Conservation (phyloP, 2,888 invertebrate species). For the Lasioglossum figueresi region DNA sequence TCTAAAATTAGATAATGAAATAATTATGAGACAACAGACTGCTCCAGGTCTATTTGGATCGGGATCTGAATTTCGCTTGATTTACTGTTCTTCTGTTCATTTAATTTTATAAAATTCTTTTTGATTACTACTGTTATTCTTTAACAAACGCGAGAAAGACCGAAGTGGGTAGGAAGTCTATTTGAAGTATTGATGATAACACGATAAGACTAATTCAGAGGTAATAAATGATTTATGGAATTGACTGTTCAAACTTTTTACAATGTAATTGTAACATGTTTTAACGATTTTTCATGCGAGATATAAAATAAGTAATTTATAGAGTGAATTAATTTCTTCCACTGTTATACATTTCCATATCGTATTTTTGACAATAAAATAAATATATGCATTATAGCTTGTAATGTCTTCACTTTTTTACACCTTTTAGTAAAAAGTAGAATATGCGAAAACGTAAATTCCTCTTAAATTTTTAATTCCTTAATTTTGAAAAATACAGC, state of each 20-base stretch:
- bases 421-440: background rate
- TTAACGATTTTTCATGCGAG: slow-evolving; percentile 3
- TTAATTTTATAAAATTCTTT: background rate
- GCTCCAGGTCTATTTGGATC: background rate
- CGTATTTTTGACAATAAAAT: slow-evolving; percentile 55
- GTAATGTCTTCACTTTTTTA: background rate
- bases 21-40: background rate
- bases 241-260: background rate
- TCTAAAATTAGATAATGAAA: background rate
- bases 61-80: background rate
- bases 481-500: slow-evolving; percentile 48
- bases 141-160: no score
- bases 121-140: background rate
- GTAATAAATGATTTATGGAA: background rate
- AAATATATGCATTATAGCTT: slow-evolving; percentile 23
- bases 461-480: slow-evolving; percentile 25
- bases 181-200: slow-evolving; percentile 15
- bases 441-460: background rate
- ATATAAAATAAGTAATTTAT: slow-evolving; percentile 23
- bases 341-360: slow-evolving; percentile 55
- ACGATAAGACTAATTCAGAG: background rate
- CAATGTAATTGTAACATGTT: background rate
- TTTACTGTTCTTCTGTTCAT: background rate
- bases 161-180: background rate
- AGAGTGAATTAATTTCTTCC: slow-evolving; percentile 30